phyloP scores from a whole-genome alignment of 2,797 vertebrate species.

The Rachycentron canadum region DNA sequence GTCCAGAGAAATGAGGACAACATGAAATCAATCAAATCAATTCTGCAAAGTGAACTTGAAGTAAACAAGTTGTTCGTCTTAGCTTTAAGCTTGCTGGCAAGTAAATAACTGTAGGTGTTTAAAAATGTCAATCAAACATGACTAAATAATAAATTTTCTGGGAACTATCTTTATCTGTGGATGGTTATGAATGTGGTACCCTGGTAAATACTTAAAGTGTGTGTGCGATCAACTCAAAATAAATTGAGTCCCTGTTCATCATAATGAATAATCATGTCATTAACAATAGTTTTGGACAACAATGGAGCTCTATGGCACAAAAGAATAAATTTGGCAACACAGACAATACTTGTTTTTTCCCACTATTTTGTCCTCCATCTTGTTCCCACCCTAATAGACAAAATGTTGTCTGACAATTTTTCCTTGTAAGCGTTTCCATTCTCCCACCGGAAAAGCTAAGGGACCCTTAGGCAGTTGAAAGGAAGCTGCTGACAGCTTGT shows the following conservation, averaged over 20 bases:
- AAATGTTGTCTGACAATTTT: slow-evolving; percentile 59
- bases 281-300: background rate
- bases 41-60: background rate
- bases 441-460: slow-evolving; percentile 42
- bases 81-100: too few species aligned
- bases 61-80: background rate
- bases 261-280: background rate
- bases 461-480: slow-evolving; percentile 52
- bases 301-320: background rate
- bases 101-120: too few species aligned
- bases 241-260: background rate
- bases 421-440: slow-evolving; percentile 50
- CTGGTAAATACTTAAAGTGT: background rate
- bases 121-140: too few species aligned
- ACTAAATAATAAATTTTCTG: background rate
- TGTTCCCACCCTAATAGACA: slow-evolving; percentile 41
- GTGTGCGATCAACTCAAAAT: background rate
- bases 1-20: background rate
- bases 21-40: background rate
- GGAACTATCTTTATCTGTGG: background rate
- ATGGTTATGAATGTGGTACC: background rate
- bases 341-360: slow-evolving; percentile 13
- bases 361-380: slow-evolving; percentile 4
- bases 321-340: background rate
- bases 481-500: slow-evolving; percentile 58